phyloP scores from a whole-genome alignment of 2,888 invertebrate genomes.

The Hirtodrosophila alboralis region DNA sequence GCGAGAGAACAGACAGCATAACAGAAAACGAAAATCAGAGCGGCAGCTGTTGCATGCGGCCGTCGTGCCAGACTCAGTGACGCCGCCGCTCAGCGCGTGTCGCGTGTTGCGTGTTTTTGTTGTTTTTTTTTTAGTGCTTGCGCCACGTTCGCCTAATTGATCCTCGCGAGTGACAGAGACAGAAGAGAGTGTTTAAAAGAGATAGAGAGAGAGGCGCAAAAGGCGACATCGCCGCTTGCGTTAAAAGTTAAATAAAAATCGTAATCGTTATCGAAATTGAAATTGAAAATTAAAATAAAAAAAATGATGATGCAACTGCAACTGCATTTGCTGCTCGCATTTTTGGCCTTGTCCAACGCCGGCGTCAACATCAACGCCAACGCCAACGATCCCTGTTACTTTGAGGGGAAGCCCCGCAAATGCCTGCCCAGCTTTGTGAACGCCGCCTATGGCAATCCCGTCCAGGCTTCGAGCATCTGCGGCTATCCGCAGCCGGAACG shows the following conservation, averaged over 20 bases:
- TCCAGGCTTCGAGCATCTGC: constrained; percentile 95
- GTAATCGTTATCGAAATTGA: constrained; percentile 2
- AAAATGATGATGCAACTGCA: constrained; percentile 31
- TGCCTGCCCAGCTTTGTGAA: constrained; percentile 99
- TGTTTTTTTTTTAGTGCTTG: constrained; percentile 55
- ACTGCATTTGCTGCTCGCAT: constrained; percentile 21
- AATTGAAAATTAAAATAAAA: too few relatives aligned
- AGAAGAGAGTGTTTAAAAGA: neutral
- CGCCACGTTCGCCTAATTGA: constrained; percentile 27
- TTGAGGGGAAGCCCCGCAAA: constrained; percentile 93
- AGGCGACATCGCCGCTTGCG: too few relatives aligned
- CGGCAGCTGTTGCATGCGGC: constrained; percentile 80
- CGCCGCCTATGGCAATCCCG: constrained; percentile 96
- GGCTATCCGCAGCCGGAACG: constrained; percentile 91
- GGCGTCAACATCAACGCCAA: constrained; percentile 83
- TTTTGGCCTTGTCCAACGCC: constrained; percentile 19
- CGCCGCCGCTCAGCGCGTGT: constrained; percentile 60
- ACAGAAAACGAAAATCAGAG: constrained; percentile 32
- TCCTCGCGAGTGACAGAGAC: constrained; percentile 55
- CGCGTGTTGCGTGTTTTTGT: constrained; percentile 50
- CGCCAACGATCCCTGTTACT: constrained; percentile 95
- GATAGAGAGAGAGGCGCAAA: neutral
- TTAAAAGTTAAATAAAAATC: too few relatives aligned
- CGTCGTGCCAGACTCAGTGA: constrained; percentile 64
- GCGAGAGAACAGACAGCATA: constrained; percentile 12